A percentile compares a stretch with the other conserved stretches of the same genome.
Conservation (phyloP, 2,113 vertebrate genomes). For the Heliornis fulica region DNA sequence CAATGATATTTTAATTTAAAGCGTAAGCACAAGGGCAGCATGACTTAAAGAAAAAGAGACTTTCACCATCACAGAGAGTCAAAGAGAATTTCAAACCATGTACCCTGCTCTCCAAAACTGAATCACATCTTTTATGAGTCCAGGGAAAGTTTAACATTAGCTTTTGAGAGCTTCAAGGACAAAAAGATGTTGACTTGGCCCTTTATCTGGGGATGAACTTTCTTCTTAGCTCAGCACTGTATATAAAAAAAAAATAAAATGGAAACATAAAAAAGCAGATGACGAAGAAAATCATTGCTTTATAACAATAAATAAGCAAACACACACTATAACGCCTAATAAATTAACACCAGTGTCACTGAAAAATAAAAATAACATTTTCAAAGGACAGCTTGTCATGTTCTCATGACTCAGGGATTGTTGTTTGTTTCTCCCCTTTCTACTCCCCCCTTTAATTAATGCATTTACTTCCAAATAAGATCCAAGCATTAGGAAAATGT, state of each 20-base stretch:
- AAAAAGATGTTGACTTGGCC: background rate
- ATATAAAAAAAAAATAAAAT: conserved; percentile 18
- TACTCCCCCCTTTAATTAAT: conserved; percentile 60
- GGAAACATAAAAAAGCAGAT: background rate
- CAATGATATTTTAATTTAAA: background rate
- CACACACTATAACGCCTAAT: background rate
- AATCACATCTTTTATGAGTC: background rate
- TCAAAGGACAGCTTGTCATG: conserved; percentile 55
- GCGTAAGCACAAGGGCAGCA: background rate
- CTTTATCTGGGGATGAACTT: background rate
- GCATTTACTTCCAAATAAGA: conserved; percentile 65
- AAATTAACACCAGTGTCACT: conserved; percentile 30
- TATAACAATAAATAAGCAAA: conserved; percentile 30
- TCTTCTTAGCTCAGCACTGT: background rate
- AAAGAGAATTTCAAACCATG: conserved; percentile 38
- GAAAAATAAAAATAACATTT: conserved; percentile 58
- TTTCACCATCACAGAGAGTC: conserved; percentile 19
- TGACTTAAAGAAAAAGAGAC: conserved; percentile 3
- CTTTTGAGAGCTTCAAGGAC: conserved; percentile 6
- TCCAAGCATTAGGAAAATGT: conserved; percentile 66
- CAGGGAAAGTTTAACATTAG: background rate
- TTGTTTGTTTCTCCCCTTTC: conserved; percentile 49
- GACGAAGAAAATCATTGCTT: conserved; percentile 10
- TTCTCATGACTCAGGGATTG: conserved; percentile 54
- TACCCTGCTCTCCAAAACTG: background rate